These are phyloP conservation scores for Cyclophora punctaria DNA, from an alignment of 2,888 invertebrate genomes.

Conservation along the genomic window DNA sequence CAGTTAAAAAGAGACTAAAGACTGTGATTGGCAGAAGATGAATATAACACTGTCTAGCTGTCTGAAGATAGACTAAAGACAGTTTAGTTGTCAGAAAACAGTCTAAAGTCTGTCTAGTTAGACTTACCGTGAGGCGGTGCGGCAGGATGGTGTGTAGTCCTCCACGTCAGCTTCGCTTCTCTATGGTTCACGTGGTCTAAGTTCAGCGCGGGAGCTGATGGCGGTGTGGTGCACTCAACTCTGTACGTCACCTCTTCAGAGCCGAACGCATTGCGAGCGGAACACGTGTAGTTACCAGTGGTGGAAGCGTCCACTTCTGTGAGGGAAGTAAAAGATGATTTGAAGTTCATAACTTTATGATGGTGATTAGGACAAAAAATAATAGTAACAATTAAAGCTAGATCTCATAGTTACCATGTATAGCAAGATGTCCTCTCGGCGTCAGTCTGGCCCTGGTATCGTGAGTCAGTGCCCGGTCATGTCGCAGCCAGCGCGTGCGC, in stretches of 20 bases:
- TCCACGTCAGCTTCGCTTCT: conserved; percentile 70
- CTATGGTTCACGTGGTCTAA: conserved; percentile 82
- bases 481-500: conserved; percentile 82
- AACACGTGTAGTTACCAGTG: conserved; percentile 87
- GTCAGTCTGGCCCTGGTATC: conserved; percentile 82
- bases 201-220: conserved; percentile 79
- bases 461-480: conserved; percentile 81
- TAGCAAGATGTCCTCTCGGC: conserved; percentile 80
- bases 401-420: conserved; percentile 72
- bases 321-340: neutral
- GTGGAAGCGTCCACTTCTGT: conserved; percentile 81
- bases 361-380: too few species aligned
- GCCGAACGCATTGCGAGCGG: conserved; percentile 88
- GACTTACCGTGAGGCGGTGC: conserved; percentile 64
- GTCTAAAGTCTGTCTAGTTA: neutral
- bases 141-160: conserved; percentile 74
- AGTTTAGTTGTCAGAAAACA: too few species aligned
- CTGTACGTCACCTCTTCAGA: conserved; percentile 88
- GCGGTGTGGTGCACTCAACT: conserved; percentile 85
- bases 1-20: too few species aligned
- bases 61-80: too few species aligned
- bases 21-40: too few species aligned
- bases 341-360: too few species aligned
- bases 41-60: too few species aligned
- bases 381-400: neutral